phyloP scores from a whole-genome alignment of 2,113 vertebrate genomes.

The Myiagra hebetior region DNA sequence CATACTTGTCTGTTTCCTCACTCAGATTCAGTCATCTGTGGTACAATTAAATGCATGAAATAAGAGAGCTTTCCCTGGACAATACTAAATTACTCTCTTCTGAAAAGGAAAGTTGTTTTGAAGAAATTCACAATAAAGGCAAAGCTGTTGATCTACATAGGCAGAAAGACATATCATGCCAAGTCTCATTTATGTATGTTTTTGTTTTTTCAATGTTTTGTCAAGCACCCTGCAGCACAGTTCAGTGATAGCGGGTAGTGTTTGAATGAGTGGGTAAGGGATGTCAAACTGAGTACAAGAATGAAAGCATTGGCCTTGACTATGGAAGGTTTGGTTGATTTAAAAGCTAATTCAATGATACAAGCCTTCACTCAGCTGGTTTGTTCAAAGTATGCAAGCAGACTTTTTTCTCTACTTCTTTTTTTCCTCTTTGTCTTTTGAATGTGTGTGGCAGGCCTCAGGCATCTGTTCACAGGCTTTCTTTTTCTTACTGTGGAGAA shows the following conservation, averaged over 20 bases:
- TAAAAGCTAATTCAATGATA: slow-evolving; percentile 69
- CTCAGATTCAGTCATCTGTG: neutral
- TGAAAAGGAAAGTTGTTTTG: neutral
- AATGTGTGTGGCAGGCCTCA: neutral
- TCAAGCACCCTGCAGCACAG: slow-evolving; percentile 55
- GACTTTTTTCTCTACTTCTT: neutral
- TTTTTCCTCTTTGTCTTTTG: neutral
- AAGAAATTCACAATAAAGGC: neutral
- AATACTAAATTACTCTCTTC: neutral
- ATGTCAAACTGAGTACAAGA: slow-evolving; percentile 53
- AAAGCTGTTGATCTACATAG: slow-evolving; percentile 16
- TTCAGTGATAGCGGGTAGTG: slow-evolving; percentile 49
- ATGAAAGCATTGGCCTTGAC: slow-evolving; percentile 10
- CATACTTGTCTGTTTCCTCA: neutral
- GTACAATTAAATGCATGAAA: neutral
- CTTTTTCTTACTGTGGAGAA: neutral
- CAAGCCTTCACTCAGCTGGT: slow-evolving; percentile 55
- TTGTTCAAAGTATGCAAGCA: slow-evolving; percentile 9
- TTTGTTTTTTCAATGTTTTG: slow-evolving; percentile 42
- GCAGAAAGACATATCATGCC: slow-evolving; percentile 8
- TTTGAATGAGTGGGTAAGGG: slow-evolving; percentile 44
- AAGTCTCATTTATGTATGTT: slow-evolving; percentile 12
- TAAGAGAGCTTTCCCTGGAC: neutral
- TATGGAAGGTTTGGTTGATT: slow-evolving; percentile 36
- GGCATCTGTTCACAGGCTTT: slow-evolving; percentile 11